phyloP scores from a whole-genome alignment of 1,140 invertebrate species.

The Orius laevigatus region DNA sequence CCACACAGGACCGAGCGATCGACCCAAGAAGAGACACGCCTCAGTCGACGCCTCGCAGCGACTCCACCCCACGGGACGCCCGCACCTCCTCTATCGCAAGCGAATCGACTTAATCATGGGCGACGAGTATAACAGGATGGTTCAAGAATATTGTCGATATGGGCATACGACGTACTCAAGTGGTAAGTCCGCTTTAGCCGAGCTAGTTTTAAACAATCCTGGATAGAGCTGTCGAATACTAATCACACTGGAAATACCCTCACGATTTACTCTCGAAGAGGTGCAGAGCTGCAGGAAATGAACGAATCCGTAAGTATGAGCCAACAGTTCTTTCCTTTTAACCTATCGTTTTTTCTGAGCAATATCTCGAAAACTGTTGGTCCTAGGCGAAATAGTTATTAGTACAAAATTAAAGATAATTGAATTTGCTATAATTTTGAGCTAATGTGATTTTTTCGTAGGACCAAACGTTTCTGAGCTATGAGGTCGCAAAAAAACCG shows the following conservation, averaged over 20 bases:
- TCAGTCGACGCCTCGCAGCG: constrained; percentile 18
- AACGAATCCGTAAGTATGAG: too few species aligned
- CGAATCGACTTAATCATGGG: constrained; percentile 57
- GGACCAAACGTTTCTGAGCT: too few species aligned
- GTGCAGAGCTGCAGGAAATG: too few species aligned
- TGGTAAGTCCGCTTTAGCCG: constrained; percentile 28
- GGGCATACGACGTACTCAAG: constrained; percentile 69
- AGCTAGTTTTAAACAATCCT: constrained; percentile 96
- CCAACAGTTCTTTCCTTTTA: too few species aligned
- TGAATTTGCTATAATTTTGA: too few species aligned
- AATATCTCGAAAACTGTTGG: too few species aligned
- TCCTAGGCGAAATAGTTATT: too few species aligned
- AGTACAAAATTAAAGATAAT: too few species aligned
- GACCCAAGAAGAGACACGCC: constrained; percentile 21
- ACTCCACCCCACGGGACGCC: constrained; percentile 11
- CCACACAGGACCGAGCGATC: constrained; percentile 24
- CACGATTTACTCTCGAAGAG: constrained; percentile 21
- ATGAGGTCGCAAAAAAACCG: too few species aligned
- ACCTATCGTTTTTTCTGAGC: too few species aligned
- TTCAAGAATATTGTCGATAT: constrained; percentile 91
- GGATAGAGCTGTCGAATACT: constrained; percentile 98
- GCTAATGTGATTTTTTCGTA: too few species aligned
- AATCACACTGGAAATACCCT: constrained; percentile 72
- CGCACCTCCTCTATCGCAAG: constrained; percentile 10
- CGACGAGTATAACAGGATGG: constrained; percentile 77